Percentiles rank a stretch among this genome's conserved stretches.
Conservation (phyloP, 2,888 invertebrate genomes). For the Cheiracanthium punctorium region DNA sequence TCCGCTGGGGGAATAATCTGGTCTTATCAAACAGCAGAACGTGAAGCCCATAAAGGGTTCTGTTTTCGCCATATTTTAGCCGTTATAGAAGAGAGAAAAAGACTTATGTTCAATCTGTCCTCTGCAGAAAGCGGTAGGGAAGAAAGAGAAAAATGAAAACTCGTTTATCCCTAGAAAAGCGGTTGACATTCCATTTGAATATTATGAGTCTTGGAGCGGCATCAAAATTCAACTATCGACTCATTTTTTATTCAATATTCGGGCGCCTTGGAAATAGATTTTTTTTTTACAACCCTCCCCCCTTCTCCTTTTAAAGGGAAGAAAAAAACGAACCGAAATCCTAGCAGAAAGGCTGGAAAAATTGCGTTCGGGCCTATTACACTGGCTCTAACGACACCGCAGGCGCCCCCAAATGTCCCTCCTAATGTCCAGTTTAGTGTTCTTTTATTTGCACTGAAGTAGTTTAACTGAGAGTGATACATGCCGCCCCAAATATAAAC, state of each 20-base stretch:
- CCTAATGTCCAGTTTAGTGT: constrained; percentile 70
- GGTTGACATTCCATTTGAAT: constrained; percentile 68
- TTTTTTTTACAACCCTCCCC: constrained; percentile 3
- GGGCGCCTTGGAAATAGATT: not conserved
- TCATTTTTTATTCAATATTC: constrained; percentile 69
- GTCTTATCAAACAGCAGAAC: not conserved
- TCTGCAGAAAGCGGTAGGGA: not conserved
- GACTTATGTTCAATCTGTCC: constrained; percentile 52
- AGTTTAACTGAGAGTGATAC: constrained; percentile 70
- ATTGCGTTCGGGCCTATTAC: constrained; percentile 56
- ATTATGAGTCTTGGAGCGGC: constrained; percentile 53
- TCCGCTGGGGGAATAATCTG: not conserved
- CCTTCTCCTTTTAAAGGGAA: constrained; percentile 20
- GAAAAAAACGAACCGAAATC: constrained; percentile 44
- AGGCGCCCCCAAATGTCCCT: constrained; percentile 49
- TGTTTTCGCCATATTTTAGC: constrained; percentile 34
- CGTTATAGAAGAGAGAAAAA: constrained; percentile 18
- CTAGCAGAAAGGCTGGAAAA: constrained; percentile 60
- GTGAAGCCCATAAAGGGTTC: constrained; percentile 20
- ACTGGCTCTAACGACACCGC: constrained; percentile 43
- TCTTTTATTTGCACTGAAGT: constrained; percentile 69
- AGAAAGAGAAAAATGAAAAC: constrained; percentile 16
- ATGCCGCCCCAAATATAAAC: constrained; percentile 13
- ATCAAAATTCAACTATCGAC: constrained; percentile 67
- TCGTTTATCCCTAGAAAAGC: constrained; percentile 54